Base-by-base conservation (phyloP, 1,140 invertebrate species). In the Teleopsis dalmanni region DNA sequence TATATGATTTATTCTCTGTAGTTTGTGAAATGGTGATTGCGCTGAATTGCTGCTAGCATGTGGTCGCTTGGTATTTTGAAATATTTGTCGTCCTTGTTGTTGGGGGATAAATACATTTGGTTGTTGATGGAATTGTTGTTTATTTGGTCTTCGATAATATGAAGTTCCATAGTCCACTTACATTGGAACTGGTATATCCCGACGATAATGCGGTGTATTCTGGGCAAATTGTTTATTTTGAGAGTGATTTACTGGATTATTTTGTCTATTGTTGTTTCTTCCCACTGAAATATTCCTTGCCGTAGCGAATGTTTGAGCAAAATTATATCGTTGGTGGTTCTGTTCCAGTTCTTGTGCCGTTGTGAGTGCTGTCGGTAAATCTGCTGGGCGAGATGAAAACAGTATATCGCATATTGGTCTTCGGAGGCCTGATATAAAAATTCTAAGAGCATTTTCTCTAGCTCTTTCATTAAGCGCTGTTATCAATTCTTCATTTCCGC, bases 381-480 rank as follows among this genome's bases (percentile, higher is more conserved):
- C 40, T 16, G 21, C 26, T 11, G 22, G 40, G 21, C 26, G 40
- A 16, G 7, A 26, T n/a, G 40, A 18, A 25, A 42, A 42, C 9
- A 42, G 40, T 6, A 42, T 42, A 18, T 42, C 40, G 22, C 40
- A 25, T 9, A 42, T 9, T 11, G 40, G 40, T 40, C 37, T 6
- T 40, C 23, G 14, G 21, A 40, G 37, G 6, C 37, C 37, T 22
- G 4, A 40, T 16, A 40, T 40, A 19, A 40, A 40, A 5, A 40
- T 19, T 21, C 37, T 21, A 13, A 40, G 21, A 16, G 4, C 37
- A 33, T 47, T 27, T 33, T 25, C 23, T 29, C 50, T 47, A 37
- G 46, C 46, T 35, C 47, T 49, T 50, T 55, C 53, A 31, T 52
- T 54, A 8, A 54, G 6, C 4, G 14, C 27, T 8, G 49, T 49